These are phyloP conservation scores for Cirrhinus mrigala DNA, from an alignment of 2,797 vertebrate species.

Conservation along the genomic window DNA sequence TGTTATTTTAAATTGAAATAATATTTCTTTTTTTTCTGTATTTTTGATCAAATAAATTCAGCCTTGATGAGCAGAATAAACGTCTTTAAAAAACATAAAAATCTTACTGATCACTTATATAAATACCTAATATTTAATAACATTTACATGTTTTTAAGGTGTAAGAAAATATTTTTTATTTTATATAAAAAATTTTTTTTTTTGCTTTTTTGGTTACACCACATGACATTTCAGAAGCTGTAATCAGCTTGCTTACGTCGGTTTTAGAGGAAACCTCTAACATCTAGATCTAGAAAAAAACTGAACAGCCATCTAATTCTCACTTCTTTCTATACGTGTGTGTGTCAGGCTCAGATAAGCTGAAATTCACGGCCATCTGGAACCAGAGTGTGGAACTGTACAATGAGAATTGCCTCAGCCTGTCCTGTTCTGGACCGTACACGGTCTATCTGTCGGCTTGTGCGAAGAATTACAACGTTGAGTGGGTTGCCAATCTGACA, in stretches of 20 bases:
- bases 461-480: rapidly evolving
- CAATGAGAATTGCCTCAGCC: conserved; percentile 26
- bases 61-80: too few relatives aligned
- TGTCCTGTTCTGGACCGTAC: conserved; percentile 55
- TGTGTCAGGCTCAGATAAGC: neutral
- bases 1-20: too few relatives aligned
- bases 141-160: too few relatives aligned
- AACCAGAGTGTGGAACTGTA: conserved; percentile 42
- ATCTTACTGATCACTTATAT: too few relatives aligned
- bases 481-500: conserved; percentile 12
- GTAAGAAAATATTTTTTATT: too few relatives aligned
- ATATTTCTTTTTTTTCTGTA: too few relatives aligned
- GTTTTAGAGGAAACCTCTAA: neutral
- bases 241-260: neutral
- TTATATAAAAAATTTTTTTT: too few relatives aligned
- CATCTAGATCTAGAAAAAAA: neutral
- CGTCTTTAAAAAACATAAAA: too few relatives aligned
- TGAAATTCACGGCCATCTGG: conserved; percentile 48
- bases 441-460: conserved; percentile 54
- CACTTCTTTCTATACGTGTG: conserved; percentile 1
- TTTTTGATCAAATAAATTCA: too few relatives aligned
- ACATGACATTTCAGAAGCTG: neutral
- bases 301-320: neutral
- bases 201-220: neutral
- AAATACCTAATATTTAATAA: too few relatives aligned